Evolutionary conservation across 1,140 invertebrate genomes (phyloP), one percentile per base, ranked within the genome.

Genomic region (Penaeus vannamei): DNA sequence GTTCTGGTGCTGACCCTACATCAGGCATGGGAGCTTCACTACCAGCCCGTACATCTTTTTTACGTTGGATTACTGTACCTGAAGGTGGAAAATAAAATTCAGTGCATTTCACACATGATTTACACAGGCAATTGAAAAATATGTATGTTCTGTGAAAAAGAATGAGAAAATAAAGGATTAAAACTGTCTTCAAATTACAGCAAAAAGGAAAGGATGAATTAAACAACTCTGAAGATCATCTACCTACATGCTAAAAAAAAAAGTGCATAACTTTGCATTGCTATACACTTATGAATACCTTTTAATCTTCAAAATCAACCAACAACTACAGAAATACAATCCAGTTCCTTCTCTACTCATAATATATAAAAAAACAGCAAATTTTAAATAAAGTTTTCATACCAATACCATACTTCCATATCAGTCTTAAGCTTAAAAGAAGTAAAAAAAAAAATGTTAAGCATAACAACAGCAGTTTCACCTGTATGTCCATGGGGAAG

Each of bases 401-500:
- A 53, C 17, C 53, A 53, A 12, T 53, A 53, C 53, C 53, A 53
- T 14, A 12, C 12, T 17, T 14, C 53, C 53, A 17, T 14, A 53
- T 53, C 53, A 53, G 14, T 1, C 17, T 17, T 17, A 10, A 17
- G 14, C 53, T 17, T 53, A 53, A 53, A 53, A 53, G 17, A 53
- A 53, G 2, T 0, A 17, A 53, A 53, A 53, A 53, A 17, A 62
- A 23, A 29, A 59, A 32, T 8, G 10, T 42, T 76, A 17, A 20
- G 14, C 66, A 7, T 46, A 77, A 46, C 2, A 61, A 53, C 23
- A 61, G 26, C 20, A 53, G 7, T 10, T 29, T 32, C 87, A 89
- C 87, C 87, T 89, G 87, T 36, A 64, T 79, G 87, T 89, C 82
- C 82, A 29, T 89, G 82, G 20, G 87, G 82, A 8, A 84, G 66